These are phyloP conservation scores for Aplysia californica DNA, from an alignment of 1,140 invertebrate species.

Conservation along the genomic window DNA sequence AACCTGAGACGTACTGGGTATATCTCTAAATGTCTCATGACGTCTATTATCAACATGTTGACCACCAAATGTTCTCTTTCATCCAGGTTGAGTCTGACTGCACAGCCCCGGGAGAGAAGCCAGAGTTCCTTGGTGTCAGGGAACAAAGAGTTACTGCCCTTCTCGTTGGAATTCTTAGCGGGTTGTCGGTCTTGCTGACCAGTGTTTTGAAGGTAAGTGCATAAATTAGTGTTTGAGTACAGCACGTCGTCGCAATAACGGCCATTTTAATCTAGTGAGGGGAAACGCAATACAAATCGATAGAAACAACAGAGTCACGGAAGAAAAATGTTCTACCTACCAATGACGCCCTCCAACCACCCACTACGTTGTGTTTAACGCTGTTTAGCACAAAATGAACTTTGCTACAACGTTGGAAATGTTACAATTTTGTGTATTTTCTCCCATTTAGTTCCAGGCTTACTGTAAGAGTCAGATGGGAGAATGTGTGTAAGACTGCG, in stretches of 20 bases:
- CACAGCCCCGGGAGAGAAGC: slow-evolving; percentile 97
- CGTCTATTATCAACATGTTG: no score
- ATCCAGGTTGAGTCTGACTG: slow-evolving; percentile 96
- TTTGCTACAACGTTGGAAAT: no score
- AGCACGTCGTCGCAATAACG: slow-evolving; percentile 77
- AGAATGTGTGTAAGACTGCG: no score
- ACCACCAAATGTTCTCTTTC: no score
- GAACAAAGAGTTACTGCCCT: slow-evolving; percentile 96
- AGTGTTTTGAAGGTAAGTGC: slow-evolving; percentile 76
- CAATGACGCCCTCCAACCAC: not conserved
- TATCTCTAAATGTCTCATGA: no score
- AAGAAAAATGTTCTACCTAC: no score
- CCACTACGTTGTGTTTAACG: not conserved
- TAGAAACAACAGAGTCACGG: not conserved
- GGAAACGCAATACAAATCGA: not conserved
- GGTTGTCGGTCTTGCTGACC: slow-evolving; percentile 90
- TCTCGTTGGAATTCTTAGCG: slow-evolving; percentile 93
- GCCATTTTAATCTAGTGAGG: not conserved
- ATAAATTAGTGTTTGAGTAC: not conserved
- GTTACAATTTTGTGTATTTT: no score
- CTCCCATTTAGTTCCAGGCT: no score
- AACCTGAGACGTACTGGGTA: no score
- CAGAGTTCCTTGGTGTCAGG: slow-evolving; percentile 82
- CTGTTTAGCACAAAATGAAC: not conserved
- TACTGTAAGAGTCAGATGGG: no score